Percentiles rank a stretch among this genome's conserved stretches.
These are phyloP conservation scores for Coluber constrictor DNA, from an alignment of 2,797 vertebrate genomes.

Conservation along the genomic window DNA sequence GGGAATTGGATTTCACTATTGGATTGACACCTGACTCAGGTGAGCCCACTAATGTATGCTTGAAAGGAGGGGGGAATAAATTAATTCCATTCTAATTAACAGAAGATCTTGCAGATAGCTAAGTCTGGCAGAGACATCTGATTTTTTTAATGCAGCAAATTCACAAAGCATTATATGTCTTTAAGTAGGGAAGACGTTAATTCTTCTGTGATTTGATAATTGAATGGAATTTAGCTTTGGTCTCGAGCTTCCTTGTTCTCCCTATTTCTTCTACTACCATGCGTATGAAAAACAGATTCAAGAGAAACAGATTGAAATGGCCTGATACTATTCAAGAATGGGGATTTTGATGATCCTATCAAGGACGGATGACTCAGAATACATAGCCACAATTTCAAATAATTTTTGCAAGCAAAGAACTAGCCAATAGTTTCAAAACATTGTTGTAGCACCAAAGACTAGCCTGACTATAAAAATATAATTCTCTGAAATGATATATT, in stretches of 20 bases:
- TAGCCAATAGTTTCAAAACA: not conserved
- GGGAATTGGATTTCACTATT: not conserved
- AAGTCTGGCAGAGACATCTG: not conserved
- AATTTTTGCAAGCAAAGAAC: not conserved
- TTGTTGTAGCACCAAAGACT: not conserved
- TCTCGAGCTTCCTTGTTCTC: not conserved
- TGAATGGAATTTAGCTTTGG: not conserved
- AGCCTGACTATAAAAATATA: not conserved
- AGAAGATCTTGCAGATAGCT: not conserved
- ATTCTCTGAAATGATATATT: not conserved
- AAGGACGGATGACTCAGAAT: not conserved
- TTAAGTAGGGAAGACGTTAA: not conserved
- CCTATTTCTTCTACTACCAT: not conserved
- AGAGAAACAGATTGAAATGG: not conserved
- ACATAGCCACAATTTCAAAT: not conserved
- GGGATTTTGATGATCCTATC: not conserved
- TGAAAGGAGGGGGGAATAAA: not conserved
- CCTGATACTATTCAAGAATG: not conserved
- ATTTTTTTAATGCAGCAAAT: not conserved
- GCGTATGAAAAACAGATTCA: not conserved
- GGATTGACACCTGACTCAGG: no score
- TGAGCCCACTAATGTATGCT: not conserved
- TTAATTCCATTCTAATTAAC: not conserved
- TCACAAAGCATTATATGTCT: not conserved
- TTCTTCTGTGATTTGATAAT: not conserved